Evolutionary conservation across 2,888 invertebrate species (phyloP), one percentile per base, ranked within the genome.

Genomic region (Bursaphelenchus okinawaensis): DNA sequence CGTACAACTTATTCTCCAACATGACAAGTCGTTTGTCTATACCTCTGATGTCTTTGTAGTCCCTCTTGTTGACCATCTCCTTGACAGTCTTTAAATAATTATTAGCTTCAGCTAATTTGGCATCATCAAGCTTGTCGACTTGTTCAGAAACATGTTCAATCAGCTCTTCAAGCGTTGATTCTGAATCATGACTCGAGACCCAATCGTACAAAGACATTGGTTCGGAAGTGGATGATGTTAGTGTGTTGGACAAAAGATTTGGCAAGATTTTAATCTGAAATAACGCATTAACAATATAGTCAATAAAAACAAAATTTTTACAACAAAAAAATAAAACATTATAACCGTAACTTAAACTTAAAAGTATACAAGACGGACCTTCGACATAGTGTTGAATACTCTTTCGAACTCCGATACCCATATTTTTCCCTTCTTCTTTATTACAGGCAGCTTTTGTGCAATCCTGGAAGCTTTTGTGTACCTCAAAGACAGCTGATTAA

Each of bases 121-220:
- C 50, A 23, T 73, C 69, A 23, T 73, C 72, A 27, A 58, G 55
- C 58, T 68, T 69, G 40, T 75, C 64, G 9, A 71, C 27, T 31
- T 70, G 63, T 4, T 67, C 62, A 6, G 24, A 52, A 24, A 71
- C 65, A 50, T 74, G 63, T 20, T 71, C 63, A 24, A 71, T 57
- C 19, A 71, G 27, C 12, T 54, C 40, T 23, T 68, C 60, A 9
- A 75, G 56, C 28, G 70, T 60, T 52, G 70, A 71, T 12, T 55
- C 56, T 4, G 70, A 58, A 60, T 80, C 80, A 16, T 75, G 74
- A 28, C 65, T 56, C 0, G 74, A 62, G 16, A 80, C 76, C 75
- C 77, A 80, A 24, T 80, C 80, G 65, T 71, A 79, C 12, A 80
- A 63, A 8, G 78, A 69, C 61, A 75, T 62, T 8, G 63, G 51